Evolutionary conservation across 1,140 invertebrate species (phyloP).

Genomic region (Orius insidiosus): DNA sequence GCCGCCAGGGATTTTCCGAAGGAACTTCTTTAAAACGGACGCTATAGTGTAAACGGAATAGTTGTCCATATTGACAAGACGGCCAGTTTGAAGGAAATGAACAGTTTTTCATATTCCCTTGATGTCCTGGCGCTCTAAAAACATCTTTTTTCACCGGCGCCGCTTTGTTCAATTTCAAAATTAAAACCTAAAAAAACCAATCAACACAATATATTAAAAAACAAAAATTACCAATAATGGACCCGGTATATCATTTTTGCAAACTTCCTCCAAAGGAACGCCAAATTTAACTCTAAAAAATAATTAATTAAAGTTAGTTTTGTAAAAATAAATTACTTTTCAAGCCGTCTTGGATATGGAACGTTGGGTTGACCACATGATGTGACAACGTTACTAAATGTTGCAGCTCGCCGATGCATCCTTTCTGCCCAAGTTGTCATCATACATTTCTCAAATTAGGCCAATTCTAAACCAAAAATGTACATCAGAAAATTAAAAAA

Average conservation of each 20-base stretch:
- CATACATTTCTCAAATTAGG: conserved; percentile 19
- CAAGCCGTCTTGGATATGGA: conserved; percentile 62
- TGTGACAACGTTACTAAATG: conserved; percentile 73
- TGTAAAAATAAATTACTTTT: conserved; percentile 51
- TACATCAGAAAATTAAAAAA: too few relatives aligned
- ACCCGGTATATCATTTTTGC: conserved; percentile 82
- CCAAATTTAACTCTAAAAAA: conserved; percentile 72
- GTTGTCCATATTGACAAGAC: conserved; percentile 92
- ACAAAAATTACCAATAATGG: conserved; percentile 61
- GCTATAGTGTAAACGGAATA: conserved; percentile 97
- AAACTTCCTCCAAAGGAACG: conserved; percentile 71
- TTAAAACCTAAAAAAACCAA: conserved; percentile 58
- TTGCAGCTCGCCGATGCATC: conserved; percentile 73
- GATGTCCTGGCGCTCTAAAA: conserved; percentile 84
- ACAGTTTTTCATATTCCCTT: conserved; percentile 93
- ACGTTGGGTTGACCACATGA: conserved; percentile 59
- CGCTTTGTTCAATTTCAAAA: conserved; percentile 88
- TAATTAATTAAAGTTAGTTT: too few relatives aligned
- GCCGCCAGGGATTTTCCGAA: conserved; percentile 91
- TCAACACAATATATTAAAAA: too few relatives aligned
- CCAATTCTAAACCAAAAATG: too few relatives aligned
- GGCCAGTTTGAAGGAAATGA: conserved; percentile 86
- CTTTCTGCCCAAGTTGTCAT: conserved; percentile 83
- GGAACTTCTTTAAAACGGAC: conserved; percentile 92
- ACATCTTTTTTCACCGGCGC: conserved; percentile 83